phyloP scores from a whole-genome alignment of 2,888 invertebrate genomes.

The Drosophila acutilabella region DNA sequence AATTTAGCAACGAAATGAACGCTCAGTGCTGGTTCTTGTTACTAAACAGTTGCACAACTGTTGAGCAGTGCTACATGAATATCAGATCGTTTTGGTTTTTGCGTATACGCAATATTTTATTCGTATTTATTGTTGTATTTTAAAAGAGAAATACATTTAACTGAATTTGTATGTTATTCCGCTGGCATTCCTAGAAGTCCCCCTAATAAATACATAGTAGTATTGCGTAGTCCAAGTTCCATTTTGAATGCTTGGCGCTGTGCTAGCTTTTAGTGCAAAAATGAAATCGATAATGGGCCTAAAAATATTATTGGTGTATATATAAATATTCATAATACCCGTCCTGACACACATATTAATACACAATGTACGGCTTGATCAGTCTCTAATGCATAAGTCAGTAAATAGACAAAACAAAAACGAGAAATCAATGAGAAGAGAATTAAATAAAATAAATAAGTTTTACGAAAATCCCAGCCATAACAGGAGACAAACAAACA shows the following conservation, averaged over 20 bases:
- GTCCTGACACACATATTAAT: constrained; percentile 35
- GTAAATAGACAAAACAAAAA: constrained; percentile 7
- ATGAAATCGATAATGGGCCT: constrained; percentile 9
- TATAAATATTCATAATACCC: constrained; percentile 37
- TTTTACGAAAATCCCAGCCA: constrained; percentile 58
- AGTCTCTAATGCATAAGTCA: constrained; percentile 33
- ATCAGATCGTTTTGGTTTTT: background rate
- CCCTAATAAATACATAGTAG: background rate
- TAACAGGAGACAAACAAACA: constrained; percentile 21
- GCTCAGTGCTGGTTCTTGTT: background rate
- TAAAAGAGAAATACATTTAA: background rate
- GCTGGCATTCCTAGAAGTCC: background rate
- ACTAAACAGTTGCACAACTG: too few species aligned
- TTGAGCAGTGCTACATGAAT: too few species aligned
- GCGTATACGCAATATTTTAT: background rate
- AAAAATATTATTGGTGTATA: constrained; percentile 24
- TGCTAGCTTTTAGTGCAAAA: constrained; percentile 13
- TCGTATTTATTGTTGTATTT: background rate
- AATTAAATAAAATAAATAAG: constrained; percentile 8
- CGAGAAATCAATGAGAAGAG: constrained; percentile 3
- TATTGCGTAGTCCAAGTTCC: background rate
- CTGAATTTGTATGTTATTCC: too few species aligned
- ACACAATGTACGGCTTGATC: constrained; percentile 30
- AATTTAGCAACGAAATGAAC: background rate
- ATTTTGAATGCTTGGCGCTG: background rate